Base-by-base conservation (phyloP, 2,888 invertebrate species). In the Anarsia innoxiella region DNA sequence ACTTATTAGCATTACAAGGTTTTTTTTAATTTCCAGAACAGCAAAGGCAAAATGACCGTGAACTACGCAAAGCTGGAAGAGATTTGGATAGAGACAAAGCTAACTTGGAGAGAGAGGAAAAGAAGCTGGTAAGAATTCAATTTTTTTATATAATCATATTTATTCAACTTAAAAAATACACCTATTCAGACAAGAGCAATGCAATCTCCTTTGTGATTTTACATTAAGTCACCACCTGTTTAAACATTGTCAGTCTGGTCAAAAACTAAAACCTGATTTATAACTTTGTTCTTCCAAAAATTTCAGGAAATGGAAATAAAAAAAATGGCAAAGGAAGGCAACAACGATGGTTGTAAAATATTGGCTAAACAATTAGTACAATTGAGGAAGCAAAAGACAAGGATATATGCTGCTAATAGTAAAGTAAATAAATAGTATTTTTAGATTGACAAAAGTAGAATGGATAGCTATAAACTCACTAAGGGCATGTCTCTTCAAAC, bases 321-420 rank as follows among this genome's bases (percentile, higher is more conserved):
- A 64, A 94, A 94, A 59, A 88, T 92, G 72, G 96, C 96, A 0
- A 93, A 93, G 59, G 90, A 92, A 60, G 96, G 96, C 5, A 93
- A 97, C 61, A 92, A 91, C 59, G 94, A 95, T 60, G 93, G 92
- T 6, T 92, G 91, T 54, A 89, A 88, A 53, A 87, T 95, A 46
- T 78, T 97, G 49, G 97, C 97, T 1, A 96, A 96, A 66, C 96
- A 97, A 71, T 75, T 97, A 35, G 89, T 97, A 0, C 91, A 93
- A 59, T 66, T 97, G 42, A 87, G 97, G 34, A 96, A 96, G 68
- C 96, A 96, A 64, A 96, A 94, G 66, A 90, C 90, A 12, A 88
- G 95, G 53, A 91, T 93, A 34, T 92, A 90, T 67, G 88, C 91
- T 14, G 95, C 95, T 37, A 90, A 90, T 39, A 93, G 95, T 50